Conservation (phyloP, 2,888 invertebrate genomes). For the Atrina japonica region DNA sequence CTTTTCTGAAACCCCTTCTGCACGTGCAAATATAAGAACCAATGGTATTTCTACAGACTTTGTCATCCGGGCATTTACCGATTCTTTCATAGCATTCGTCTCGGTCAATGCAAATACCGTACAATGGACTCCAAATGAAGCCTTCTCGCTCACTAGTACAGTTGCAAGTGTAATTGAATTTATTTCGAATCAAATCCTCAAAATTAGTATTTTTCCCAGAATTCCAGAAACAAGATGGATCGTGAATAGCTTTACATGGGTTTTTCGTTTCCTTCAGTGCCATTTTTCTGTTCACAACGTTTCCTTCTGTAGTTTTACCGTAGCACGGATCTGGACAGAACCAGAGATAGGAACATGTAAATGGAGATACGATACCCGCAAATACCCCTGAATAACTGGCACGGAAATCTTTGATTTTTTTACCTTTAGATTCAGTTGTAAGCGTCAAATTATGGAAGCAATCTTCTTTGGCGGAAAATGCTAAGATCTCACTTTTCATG, state of each 20-base stretch:
- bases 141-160: conserved; percentile 59
- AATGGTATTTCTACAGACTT: conserved; percentile 61
- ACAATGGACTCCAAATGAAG: conserved; percentile 63
- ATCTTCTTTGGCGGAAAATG: conserved; percentile 31
- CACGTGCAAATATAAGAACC: conserved; percentile 65
- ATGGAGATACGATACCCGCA: conserved; percentile 38
- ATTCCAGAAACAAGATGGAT: conserved; percentile 48
- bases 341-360: conserved; percentile 67
- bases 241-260: conserved; percentile 57
- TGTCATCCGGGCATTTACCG: conserved; percentile 42
- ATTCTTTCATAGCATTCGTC: conserved; percentile 64
- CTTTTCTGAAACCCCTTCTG: conserved; percentile 50
- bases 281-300: conserved; percentile 15
- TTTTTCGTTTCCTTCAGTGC: conserved; percentile 53
- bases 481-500: conserved; percentile 45
- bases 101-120: conserved; percentile 63
- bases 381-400: neutral
- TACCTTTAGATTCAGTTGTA: conserved; percentile 44
- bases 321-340: conserved; percentile 76
- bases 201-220: conserved; percentile 61
- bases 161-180: conserved; percentile 68
- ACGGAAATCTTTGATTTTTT: conserved; percentile 24
- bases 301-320: conserved; percentile 57
- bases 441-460: conserved; percentile 55
- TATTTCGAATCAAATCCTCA: conserved; percentile 65